Conservation (phyloP, 30 jellyfish, hydroid and myxozoan species). For the Chrysaora quinquecirrha region DNA sequence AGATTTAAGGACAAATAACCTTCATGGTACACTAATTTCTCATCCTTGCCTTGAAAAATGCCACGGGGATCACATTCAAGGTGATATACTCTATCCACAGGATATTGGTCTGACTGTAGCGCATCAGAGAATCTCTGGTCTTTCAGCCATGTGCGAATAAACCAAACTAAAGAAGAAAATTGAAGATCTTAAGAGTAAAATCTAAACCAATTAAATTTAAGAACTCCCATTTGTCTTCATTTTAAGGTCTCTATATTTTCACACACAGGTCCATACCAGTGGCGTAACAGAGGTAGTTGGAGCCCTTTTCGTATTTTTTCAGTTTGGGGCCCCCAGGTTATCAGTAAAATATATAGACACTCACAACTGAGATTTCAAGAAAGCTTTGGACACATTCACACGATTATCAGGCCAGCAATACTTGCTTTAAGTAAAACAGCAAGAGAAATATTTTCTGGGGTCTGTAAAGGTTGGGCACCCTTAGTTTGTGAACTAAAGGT, state of each 20-base stretch:
- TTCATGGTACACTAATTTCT: neutral
- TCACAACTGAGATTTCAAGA: neutral
- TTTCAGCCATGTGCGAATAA: neutral
- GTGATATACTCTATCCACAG: neutral
- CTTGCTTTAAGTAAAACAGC: neutral
- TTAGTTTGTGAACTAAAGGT: neutral
- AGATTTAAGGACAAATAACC: neutral
- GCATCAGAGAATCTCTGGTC: neutral
- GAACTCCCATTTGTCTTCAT: constrained; percentile 1
- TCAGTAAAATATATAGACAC: neutral
- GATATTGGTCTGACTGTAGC: constrained; percentile 1
- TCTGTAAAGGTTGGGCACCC: neutral
- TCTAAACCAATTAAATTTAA: neutral
- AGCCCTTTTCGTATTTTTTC: no score
- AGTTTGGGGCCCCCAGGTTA: neutral
- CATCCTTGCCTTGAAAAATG: neutral
- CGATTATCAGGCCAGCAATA: constrained; percentile 1
- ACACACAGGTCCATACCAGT: no score
- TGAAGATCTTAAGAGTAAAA: neutral
- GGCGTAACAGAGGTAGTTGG: no score
- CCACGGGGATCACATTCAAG: neutral
- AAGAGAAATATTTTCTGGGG: neutral
- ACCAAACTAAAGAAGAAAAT: neutral
- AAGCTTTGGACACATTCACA: neutral
- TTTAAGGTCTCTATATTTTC: no score